Evolutionary conservation across 2,888 invertebrate species (phyloP).

Genomic region (Erpobdella octoculata): DNA sequence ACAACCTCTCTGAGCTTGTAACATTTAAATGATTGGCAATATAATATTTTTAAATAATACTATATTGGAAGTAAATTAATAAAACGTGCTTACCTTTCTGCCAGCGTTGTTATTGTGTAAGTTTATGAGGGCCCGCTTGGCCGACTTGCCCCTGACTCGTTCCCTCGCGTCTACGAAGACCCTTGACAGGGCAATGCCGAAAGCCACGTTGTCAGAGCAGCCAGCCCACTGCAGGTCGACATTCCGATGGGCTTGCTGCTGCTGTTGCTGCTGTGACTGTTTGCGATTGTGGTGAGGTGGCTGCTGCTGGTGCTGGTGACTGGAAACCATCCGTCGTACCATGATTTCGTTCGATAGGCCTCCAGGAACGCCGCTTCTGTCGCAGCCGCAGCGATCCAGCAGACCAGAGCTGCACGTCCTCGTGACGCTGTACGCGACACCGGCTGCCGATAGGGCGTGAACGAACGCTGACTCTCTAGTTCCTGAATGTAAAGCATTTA

Average conservation of each 20-base stretch:
- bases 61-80: neutral
- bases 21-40: neutral
- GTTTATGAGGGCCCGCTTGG: constrained; percentile 84
- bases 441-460: constrained; percentile 86
- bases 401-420: constrained; percentile 84
- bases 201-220: constrained; percentile 75
- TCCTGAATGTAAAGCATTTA: constrained; percentile 57
- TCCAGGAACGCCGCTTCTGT: constrained; percentile 60
- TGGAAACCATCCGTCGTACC: constrained; percentile 2
- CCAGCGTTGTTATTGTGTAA: constrained; percentile 93
- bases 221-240: constrained; percentile 74
- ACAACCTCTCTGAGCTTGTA: neutral
- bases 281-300: constrained; percentile 1
- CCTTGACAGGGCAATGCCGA: constrained; percentile 65
- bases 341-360: constrained; percentile 3
- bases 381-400: constrained; percentile 82
- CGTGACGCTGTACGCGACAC: constrained; percentile 83
- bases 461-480: constrained; percentile 88
- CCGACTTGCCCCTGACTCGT: constrained; percentile 76
- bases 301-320: constrained; percentile 6
- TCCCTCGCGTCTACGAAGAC: constrained; percentile 84
- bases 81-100: constrained; percentile 68
- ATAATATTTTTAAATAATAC: neutral
- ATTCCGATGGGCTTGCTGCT: neutral
- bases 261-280: neutral